Base-by-base conservation (phyloP, 2,888 invertebrate species). In the Choreutis nemorana region DNA sequence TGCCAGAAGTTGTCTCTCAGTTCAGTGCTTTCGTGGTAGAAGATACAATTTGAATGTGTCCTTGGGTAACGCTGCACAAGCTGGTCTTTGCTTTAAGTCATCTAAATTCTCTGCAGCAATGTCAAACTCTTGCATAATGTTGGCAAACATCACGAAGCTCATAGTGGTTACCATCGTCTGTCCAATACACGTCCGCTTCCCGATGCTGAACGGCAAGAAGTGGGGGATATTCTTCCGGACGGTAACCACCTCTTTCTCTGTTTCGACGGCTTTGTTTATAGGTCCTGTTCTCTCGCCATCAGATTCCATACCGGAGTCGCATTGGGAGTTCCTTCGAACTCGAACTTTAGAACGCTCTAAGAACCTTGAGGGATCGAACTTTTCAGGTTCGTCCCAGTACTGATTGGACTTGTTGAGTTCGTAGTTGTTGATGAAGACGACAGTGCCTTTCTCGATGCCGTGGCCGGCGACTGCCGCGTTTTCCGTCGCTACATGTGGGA, bases 121-220 rank as follows among this genome's bases (percentile, higher is more conserved):
- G 38, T 90, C 83, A 55, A 86, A 92, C 33, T 84, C 79, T 42
- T 88, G 87, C 32, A 91, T 64, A 1, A 92, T 75, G 20, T 87
- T 87, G 0, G 89, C 86, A 23, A 90, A 68, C 56, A 89, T 81
- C 0, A 90, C 83, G 45, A 91, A 89, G 26, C 86, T 84, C 67
- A 89, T 90, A 2, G 88, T 86, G 9, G 88, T 86, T 0, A 93
- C 89, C 26, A 94, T 64, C 21, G 87, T 87, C 48, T 91, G 91
- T 0, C 93, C 93, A 33, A 93, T 89, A 50, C 93, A 93, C 0
- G 91, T 90, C n/a, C 93, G 70, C 50, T 88, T 91, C 4, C 93
- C 93, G 23, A 90, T 90, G 50, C 91, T 90, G 63, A 93, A 94
- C 0, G 93, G 93, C 7, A 93, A 70, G 52, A 92, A 93, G 51